A percentile compares a stretch with the other conserved stretches of the same genome.
Conservation (phyloP, 2,113 vertebrate species). For the Cynocephalus volans region DNA sequence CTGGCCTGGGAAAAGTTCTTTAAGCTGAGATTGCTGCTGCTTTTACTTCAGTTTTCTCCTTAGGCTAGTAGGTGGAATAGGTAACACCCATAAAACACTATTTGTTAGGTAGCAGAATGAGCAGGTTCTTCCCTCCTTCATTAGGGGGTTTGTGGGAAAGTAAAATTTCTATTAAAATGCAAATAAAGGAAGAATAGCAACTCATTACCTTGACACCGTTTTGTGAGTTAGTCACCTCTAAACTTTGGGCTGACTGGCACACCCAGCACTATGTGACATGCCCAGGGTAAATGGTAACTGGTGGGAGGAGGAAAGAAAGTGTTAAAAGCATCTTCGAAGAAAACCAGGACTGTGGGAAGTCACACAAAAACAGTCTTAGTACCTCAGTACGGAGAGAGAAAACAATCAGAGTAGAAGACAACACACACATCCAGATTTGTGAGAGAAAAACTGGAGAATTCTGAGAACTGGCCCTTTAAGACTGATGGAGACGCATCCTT, state of each 20-base stretch:
- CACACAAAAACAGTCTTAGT: neutral
- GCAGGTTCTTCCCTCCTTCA: neutral
- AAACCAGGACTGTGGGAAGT: neutral
- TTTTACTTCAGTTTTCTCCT: neutral
- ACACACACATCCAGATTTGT: neutral
- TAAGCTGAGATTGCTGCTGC: neutral
- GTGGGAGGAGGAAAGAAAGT: neutral
- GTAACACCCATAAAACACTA: neutral
- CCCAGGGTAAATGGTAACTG: neutral
- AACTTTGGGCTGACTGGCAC: neutral
- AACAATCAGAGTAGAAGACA: neutral
- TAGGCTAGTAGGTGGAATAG: neutral
- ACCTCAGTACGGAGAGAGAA: neutral
- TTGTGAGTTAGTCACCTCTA: neutral
- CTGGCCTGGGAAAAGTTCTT: neutral
- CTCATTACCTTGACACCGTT: neutral
- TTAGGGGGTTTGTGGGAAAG: neutral
- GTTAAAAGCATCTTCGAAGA: neutral
- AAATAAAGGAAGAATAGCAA: neutral
- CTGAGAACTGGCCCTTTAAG: neutral
- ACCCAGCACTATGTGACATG: neutral
- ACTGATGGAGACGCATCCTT: neutral
- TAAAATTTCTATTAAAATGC: conserved; percentile 47
- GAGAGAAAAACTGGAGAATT: neutral
- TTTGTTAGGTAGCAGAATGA: neutral